Percentiles rank a stretch among this genome's conserved stretches.
Evolutionary conservation across 2,113 vertebrate species (phyloP).

Genomic region (Ciconia boyciana): DNA sequence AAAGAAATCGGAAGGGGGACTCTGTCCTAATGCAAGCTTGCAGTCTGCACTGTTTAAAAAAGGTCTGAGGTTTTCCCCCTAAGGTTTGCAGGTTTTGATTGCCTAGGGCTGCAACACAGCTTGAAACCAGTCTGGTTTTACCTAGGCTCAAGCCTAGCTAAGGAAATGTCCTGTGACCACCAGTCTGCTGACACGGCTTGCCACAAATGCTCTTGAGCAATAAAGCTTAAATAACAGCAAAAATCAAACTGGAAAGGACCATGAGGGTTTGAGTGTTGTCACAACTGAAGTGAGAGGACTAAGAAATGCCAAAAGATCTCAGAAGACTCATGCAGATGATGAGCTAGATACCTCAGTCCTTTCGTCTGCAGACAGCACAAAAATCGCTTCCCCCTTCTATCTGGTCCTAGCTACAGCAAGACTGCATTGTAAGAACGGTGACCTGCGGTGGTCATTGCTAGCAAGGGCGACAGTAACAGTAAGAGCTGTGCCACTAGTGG

Average conservation of each 20-base stretch:
- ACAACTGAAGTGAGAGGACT: neutral
- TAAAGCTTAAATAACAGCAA: neutral
- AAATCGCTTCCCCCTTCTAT: neutral
- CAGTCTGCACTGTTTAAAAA: neutral
- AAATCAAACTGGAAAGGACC: neutral
- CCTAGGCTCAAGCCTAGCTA: neutral
- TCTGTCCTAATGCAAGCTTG: neutral
- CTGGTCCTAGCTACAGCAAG: neutral
- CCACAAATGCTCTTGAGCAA: neutral
- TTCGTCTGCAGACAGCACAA: neutral
- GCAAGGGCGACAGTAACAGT: neutral
- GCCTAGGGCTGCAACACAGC: neutral
- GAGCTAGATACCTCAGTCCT: neutral
- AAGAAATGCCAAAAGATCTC: neutral
- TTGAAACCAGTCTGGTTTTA: neutral
- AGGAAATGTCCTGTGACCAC: neutral
- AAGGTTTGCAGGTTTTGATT: neutral
- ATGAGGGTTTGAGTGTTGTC: neutral
- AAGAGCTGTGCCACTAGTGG: fast-evolving
- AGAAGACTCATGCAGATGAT: no score
- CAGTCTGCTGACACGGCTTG: neutral
- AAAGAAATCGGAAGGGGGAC: neutral
- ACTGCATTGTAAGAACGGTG: neutral
- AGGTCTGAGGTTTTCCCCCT: neutral
- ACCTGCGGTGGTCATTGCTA: fast-evolving